Evolutionary conservation across 2,888 invertebrate genomes (phyloP), one percentile per base, ranked within the genome.

Genomic region (Mactromeris polynyma): DNA sequence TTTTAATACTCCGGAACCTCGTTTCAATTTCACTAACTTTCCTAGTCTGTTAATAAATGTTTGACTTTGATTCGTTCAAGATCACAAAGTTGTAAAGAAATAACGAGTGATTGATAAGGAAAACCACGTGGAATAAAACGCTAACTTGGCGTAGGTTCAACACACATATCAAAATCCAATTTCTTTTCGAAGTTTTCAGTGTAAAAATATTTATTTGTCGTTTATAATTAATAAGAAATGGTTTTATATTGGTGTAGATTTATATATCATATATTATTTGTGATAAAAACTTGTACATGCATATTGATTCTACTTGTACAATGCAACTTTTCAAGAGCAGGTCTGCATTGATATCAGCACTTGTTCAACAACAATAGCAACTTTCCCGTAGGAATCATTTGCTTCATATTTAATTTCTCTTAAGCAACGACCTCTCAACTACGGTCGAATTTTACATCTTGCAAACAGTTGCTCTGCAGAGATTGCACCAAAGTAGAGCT

Each of bases 21-120:
- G 9, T 64, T 26, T 64, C 26, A 26, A 26, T 64, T 64, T 64
- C 58, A 64, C n/a, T 0, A n/a, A n/a, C 14, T 73, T 73, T 73
- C 33, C 17, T 19, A 33, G 19, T 33, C 17, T 73, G 73, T 73
- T 73, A 73, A 73, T 73, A 73, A 73, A 73, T 36, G 73, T 73
- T 33, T 36, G 19, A 73, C n/a, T 11, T 73, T 73, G 73, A 73
- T 73, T 17, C 3, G 73, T 73, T 73, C 73, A 73, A 73, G 73
- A 73, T 33, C 33, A 19, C 73, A 17, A 26, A 64, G n/a, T 64
- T 64, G 58, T 64, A 64, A 64, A 26, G 26, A 26, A 26, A 64
- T n/a, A 64, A 64, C n/a, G 26, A 26, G 11, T 26, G 9, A 4
- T 11, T 26, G 58, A 64, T 64, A 26, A 64, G 58, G 58, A 64